Evolutionary conservation across 2,888 invertebrate species (phyloP).

Genomic region (Caenorhabditis drosophilae): DNA sequence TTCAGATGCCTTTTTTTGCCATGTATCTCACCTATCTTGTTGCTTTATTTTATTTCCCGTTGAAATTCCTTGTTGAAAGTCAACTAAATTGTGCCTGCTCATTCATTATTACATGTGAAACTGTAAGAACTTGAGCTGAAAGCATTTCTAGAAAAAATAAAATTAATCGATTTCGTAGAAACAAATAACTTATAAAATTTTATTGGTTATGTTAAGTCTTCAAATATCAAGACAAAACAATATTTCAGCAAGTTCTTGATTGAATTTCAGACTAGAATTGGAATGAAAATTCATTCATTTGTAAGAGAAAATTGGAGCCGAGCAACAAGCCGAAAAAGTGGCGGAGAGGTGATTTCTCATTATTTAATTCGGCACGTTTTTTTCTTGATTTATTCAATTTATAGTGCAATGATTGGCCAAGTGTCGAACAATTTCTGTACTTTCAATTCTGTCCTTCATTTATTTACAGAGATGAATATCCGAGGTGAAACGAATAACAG

Average conservation of each 20-base stretch:
- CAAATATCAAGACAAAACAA: no score
- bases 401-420: conserved; percentile 56
- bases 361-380: no score
- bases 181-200: no score
- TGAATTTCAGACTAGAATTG: conserved; percentile 62
- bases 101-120: conserved; percentile 68
- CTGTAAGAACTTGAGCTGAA: conserved; percentile 51
- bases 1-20: conserved; percentile 37
- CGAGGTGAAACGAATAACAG: conserved; percentile 35
- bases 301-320: conserved; percentile 60
- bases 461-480: conserved; percentile 64
- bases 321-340: conserved; percentile 47
- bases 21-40: conserved; percentile 55
- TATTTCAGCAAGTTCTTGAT: neutral
- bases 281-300: conserved; percentile 67
- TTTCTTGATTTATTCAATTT: no score
- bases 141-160: neutral
- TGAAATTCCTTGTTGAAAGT: conserved; percentile 58
- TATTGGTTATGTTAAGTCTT: no score
- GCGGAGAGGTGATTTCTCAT: conserved; percentile 15
- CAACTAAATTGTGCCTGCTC: conserved; percentile 65
- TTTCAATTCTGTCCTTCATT: conserved; percentile 66
- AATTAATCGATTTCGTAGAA: neutral
- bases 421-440: conserved; percentile 60
- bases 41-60: conserved; percentile 60